These are phyloP conservation scores for Campylomormyrus numenius DNA, from an alignment of 2,113 vertebrate species.

Conservation along the genomic window DNA sequence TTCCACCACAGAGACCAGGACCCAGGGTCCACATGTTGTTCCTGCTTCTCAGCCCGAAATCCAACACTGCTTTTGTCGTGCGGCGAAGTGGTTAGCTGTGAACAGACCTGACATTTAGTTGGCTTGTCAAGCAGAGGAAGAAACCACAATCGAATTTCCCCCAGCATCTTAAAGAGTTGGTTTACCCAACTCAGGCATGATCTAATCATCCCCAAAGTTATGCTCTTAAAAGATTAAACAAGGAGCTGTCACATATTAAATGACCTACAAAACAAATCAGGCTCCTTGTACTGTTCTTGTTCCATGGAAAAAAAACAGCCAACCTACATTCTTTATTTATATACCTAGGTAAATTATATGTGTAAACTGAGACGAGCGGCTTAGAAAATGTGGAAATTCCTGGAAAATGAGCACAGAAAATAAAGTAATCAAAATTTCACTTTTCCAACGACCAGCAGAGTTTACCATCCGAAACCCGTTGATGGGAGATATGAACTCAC, in stretches of 20 bases:
- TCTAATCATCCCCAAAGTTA: constrained; percentile 24
- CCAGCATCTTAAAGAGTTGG: constrained; percentile 19
- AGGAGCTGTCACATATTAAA: constrained; percentile 9
- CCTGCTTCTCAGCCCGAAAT: constrained; percentile 43
- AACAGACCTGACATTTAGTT: constrained; percentile 62
- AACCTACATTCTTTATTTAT: constrained; percentile 23
- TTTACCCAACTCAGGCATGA: constrained; percentile 26
- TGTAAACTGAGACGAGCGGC: neutral
- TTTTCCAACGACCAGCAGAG: neutral
- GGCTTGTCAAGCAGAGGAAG: constrained; percentile 36
- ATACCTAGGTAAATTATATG: constrained; percentile 30
- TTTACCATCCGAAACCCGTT: neutral
- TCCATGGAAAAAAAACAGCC: neutral
- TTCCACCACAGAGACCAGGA: constrained; percentile 13
- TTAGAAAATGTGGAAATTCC: neutral
- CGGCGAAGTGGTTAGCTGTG: constrained; percentile 53
- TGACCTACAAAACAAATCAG: constrained; percentile 16
- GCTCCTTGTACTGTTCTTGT: constrained; percentile 2
- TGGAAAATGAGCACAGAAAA: neutral
- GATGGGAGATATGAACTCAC: neutral
- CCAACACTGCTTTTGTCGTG: constrained; percentile 54
- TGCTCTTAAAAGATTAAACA: constrained; percentile 30
- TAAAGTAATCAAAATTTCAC: neutral
- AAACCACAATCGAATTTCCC: constrained; percentile 27
- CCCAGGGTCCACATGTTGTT: constrained; percentile 29